phyloP scores from a whole-genome alignment of 2,888 invertebrate genomes.

The Cryptosula pallasiana region DNA sequence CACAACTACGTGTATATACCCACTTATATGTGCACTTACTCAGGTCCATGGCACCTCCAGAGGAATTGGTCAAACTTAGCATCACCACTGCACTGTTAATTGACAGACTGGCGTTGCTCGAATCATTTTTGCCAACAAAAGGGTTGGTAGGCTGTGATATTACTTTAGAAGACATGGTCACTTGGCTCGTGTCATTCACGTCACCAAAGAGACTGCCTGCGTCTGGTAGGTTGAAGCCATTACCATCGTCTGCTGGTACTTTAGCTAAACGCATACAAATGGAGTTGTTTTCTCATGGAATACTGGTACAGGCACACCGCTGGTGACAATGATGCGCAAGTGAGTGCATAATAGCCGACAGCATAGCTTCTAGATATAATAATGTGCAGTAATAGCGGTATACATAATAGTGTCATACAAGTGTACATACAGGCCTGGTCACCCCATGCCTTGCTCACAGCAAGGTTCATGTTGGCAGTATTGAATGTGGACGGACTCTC shows the following conservation, averaged over 20 bases:
- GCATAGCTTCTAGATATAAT: no score
- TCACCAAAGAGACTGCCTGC: neutral
- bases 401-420: no score
- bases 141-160: neutral
- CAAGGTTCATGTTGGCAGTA: neutral
- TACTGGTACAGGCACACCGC: no score
- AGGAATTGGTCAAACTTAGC: neutral
- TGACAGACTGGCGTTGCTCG: neutral
- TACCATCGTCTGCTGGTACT: conserved; percentile 6
- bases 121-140: conserved; percentile 15
- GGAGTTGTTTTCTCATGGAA: no score
- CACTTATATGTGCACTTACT: no score
- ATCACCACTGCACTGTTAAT: conserved; percentile 17
- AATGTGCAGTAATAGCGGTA: no score
- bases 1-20: no score
- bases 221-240: neutral
- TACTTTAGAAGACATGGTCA: neutral
- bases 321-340: no score
- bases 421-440: neutral
- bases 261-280: no score
- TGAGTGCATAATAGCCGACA: no score
- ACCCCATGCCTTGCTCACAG: neutral
- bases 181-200: neutral
- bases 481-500: neutral
- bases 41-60: neutral